Conservation (phyloP, 2,113 vertebrate genomes). For the Pomatostomus ruficeps region DNA sequence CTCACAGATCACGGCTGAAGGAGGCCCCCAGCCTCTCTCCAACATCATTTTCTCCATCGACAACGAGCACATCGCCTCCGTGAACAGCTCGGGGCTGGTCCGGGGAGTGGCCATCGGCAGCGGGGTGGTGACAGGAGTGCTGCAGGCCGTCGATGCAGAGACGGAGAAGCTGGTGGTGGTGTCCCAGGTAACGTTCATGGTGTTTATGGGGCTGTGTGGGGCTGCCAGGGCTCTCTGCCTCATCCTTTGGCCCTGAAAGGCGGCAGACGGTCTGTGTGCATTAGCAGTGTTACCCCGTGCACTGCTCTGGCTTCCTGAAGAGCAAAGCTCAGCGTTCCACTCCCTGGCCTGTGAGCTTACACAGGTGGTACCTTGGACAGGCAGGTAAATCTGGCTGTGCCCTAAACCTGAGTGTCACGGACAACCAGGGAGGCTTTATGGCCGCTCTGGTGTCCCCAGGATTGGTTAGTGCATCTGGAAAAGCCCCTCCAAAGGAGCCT, state of each 20-base stretch:
- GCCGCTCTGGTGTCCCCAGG: not conserved
- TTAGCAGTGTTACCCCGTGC: not conserved
- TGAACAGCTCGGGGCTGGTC: slow-evolving; percentile 79
- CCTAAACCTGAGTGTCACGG: not conserved
- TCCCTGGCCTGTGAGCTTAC: not conserved
- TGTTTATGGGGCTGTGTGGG: not conserved
- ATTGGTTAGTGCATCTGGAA: not conserved
- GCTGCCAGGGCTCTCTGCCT: not conserved
- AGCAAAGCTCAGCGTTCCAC: not conserved
- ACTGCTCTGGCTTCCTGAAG: not conserved
- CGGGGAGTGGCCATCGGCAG: slow-evolving; percentile 78
- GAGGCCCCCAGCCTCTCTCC: slow-evolving; percentile 93
- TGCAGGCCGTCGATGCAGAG: slow-evolving; percentile 88
- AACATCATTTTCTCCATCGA: slow-evolving; percentile 89
- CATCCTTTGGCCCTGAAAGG: not conserved
- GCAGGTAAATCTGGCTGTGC: not conserved
- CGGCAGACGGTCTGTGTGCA: not conserved
- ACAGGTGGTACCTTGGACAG: not conserved
- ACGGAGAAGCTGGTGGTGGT: slow-evolving; percentile 85
- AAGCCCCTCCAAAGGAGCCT: not conserved
- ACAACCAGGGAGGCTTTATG: not conserved
- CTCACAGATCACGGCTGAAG: slow-evolving; percentile 88
- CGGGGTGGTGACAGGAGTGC: slow-evolving; percentile 80
- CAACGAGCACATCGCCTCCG: slow-evolving; percentile 72
- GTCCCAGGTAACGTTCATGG: slow-evolving; percentile 78